These are phyloP conservation scores for Alloplasta piceator DNA, from an alignment of 2,888 invertebrate genomes.

Conservation along the genomic window DNA sequence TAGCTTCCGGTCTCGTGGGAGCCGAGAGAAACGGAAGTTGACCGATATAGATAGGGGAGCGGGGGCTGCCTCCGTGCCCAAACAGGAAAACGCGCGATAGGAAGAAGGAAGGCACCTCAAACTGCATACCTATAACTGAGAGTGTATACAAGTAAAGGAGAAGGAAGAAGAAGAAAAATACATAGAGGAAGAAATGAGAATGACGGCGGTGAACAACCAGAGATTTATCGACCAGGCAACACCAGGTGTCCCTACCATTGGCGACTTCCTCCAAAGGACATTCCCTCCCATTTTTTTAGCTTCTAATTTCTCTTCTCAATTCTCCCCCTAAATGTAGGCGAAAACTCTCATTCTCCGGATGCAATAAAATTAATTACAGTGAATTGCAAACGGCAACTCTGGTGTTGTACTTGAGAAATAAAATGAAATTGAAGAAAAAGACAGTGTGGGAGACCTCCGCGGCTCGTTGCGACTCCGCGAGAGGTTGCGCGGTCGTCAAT, in stretches of 20 bases:
- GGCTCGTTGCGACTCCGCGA: background rate
- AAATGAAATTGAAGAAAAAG: background rate
- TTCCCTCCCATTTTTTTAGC: slow-evolving; percentile 24
- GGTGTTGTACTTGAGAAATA: background rate
- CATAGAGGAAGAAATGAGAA: slow-evolving; percentile 44
- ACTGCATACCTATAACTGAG: slow-evolving; percentile 4
- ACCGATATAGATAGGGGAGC: slow-evolving; percentile 55
- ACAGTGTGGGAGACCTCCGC: background rate
- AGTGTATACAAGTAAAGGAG: slow-evolving; percentile 9
- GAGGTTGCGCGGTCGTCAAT: background rate
- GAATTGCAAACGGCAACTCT: too few species aligned
- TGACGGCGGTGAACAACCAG: slow-evolving; percentile 63
- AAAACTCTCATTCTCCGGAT: too few species aligned
- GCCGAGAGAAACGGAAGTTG: slow-evolving; percentile 58
- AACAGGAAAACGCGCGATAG: slow-evolving; percentile 39
- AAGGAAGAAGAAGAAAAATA: slow-evolving; percentile 39
- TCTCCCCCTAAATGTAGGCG: too few species aligned
- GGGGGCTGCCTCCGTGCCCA: background rate
- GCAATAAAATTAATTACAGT: too few species aligned
- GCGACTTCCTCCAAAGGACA: slow-evolving; percentile 57
- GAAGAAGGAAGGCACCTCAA: slow-evolving; percentile 16
- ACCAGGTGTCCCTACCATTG: slow-evolving; percentile 73
- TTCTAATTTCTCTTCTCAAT: background rate
- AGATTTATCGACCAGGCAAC: slow-evolving; percentile 76
- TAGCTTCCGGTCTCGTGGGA: slow-evolving; percentile 63